phyloP scores from a whole-genome alignment of 35 echinoderm and acorn worm species.

The Chiridota heheva region DNA sequence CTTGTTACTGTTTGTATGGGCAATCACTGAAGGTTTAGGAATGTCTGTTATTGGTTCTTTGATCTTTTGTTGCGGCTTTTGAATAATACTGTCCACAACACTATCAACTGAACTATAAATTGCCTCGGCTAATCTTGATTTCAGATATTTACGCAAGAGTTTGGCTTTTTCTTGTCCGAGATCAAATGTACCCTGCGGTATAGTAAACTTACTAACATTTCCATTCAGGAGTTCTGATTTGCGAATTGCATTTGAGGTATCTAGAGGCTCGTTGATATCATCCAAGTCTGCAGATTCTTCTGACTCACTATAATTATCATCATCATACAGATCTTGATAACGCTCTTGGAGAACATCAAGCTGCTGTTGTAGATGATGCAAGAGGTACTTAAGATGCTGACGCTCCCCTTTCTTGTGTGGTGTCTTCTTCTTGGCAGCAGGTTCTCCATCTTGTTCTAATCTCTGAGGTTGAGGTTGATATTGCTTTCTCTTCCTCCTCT shows the following conservation, averaged over 20 bases:
- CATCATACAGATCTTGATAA: conserved; percentile 87
- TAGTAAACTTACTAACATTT: neutral
- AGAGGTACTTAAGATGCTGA: conserved; percentile 62
- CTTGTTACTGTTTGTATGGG: too few relatives aligned
- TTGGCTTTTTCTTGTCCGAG: conserved; percentile 39
- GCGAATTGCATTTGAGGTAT: conserved; percentile 60
- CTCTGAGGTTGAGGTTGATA: conserved; percentile 83
- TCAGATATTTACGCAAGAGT: conserved; percentile 28
- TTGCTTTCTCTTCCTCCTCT: conserved; percentile 79
- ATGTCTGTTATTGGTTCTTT: conserved; percentile 45
- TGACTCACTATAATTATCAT: conserved; percentile 67
- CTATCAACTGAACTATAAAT: conserved; percentile 60
- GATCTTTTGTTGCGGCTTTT: conserved; percentile 10
- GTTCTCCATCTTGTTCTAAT: conserved; percentile 32
- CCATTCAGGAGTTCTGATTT: conserved; percentile 57
- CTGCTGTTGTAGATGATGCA: conserved; percentile 84
- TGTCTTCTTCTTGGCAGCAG: conserved; percentile 14
- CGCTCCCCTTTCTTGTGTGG: conserved; percentile 48
- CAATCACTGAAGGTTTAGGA: too few relatives aligned
- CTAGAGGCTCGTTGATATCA: conserved; percentile 75
- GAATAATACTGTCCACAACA: conserved; percentile 58
- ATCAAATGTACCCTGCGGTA: neutral
- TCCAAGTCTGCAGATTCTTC: conserved; percentile 75
- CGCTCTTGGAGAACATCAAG: conserved; percentile 83
- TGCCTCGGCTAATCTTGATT: conserved; percentile 60